These are phyloP conservation scores for Amblyornis subalaris DNA, from an alignment of 2,113 vertebrate species.

Conservation along the genomic window DNA sequence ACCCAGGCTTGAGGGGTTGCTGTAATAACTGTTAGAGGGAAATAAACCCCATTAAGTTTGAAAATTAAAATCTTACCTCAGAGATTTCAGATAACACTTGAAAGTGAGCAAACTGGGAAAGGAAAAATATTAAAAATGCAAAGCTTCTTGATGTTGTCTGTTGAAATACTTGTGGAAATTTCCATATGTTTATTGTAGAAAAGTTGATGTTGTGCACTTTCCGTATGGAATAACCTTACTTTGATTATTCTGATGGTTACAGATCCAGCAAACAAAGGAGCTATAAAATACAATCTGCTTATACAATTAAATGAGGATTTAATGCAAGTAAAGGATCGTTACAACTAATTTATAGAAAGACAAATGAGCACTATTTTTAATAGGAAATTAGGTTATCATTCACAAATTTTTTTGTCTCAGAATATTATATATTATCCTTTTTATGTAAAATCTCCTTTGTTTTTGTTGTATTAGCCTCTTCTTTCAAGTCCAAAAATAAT, in stretches of 20 bases:
- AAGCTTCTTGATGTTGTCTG: not conserved
- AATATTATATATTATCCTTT: not conserved
- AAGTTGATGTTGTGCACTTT: not conserved
- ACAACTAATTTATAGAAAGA: not conserved
- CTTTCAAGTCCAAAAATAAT: not conserved
- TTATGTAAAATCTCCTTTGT: not conserved
- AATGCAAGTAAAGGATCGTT: not conserved
- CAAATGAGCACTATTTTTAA: not conserved
- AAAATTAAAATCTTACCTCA: constrained; percentile 21
- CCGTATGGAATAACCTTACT: not conserved
- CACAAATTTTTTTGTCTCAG: not conserved
- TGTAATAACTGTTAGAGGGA: not conserved
- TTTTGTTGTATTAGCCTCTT: not conserved
- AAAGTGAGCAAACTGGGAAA: not conserved
- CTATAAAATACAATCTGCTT: not conserved
- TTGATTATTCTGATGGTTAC: not conserved
- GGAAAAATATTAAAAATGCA: not conserved
- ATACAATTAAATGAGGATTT: not conserved
- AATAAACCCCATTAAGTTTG: not conserved
- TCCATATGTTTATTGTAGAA: not conserved
- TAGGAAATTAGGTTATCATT: not conserved
- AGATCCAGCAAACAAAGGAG: not conserved
- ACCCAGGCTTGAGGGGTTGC: not conserved
- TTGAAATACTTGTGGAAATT: not conserved
- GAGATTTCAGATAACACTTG: not conserved